Evolutionary conservation across 1,140 invertebrate species (phyloP), one percentile per base, ranked within the genome.

Genomic region (Drosophila kohkoa): DNA sequence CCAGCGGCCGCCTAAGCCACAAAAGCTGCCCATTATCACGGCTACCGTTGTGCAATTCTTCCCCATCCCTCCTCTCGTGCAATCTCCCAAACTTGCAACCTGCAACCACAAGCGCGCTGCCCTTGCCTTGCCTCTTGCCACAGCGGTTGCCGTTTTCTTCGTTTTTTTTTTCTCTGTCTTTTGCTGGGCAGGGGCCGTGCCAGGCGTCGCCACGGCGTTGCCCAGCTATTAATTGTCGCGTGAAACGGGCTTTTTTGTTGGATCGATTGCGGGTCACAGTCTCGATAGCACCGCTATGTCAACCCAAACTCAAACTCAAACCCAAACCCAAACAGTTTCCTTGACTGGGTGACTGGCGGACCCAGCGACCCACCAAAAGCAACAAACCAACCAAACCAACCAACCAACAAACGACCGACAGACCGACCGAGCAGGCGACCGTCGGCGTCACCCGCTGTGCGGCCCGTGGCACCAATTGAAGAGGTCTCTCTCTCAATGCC

Each of bases 221-320:
- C 75, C 60, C 65, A 64, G 78, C 83, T 79, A 88, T 87, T 87
- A 87, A 87, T 87, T 87, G 83, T 87, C 83, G 83, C 83, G 83
- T 87, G 83, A 87, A 25, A 87, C 74, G 46, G 74, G 62, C 32
- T 20, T 38, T 59, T 72, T 87, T 68, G 75, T 73, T 79, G 77
- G 77, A 77, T 80, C 74, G 72, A 75, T 75, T 75, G 62, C 74
- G 74, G 74, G 74, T 76, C 74, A 76, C 74, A 76, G 60, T 65
- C 54, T 71, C 73, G 73, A 75, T 75, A 74, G 75, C 71, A 67
- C 73, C 67, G 76, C 59, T 76, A 43, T 79, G 77, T 79, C 77
- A 78, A 78, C 76, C 76, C 52, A 38, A 38, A 10, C 49, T 2
- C 20, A 20, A 20, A 20, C 20, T 3, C 20, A 25, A 25, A 25